Base-by-base conservation (phyloP, 2,113 vertebrate genomes). In the Patagioenas fasciata region DNA sequence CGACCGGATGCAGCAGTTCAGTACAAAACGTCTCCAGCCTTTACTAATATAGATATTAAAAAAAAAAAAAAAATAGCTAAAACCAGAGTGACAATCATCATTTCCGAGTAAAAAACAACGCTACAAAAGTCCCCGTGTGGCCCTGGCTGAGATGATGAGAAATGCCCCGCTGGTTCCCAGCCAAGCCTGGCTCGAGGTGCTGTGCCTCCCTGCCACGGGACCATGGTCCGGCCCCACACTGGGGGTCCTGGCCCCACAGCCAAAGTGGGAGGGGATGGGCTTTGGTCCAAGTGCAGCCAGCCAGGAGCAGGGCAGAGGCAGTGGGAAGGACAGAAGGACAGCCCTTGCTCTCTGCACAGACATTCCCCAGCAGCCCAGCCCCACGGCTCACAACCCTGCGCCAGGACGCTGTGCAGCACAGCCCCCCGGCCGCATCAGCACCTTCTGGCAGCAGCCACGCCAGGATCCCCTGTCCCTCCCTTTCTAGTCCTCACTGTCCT, bases 1-100 rank as follows among this genome's bases (percentile, higher is more conserved):
- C 29, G 56, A 95, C 67, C 75, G 61, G 93, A 93, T 79, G 61
- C 95, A 91, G 34, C 69, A 58, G 48, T 31, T 93, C 69, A 80
- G 95, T 97, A 97, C 95, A 97, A 97, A 97, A 97, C 8, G 44
- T 93, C 85, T 95, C 80, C 95, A 95, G 77, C 61, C 28, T 97
- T 96, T 97, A 97, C 96, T 97, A 96, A 96, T 94, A 95, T 85
- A 97, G 91, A 95, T 94, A 96, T 73, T 2, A 57, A 77, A 91
- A 91, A 95, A 70, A 36, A 18, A 36, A 42, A 36, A 56, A 44
- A 80, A 93, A 23, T n/a, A n/a, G n/a, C 44, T 47, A 47, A 47
- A 47, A 47, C 44, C 44, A 67, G 66, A 56, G 57, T 74, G 90
- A 93, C 80, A 83, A 91, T 86, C 28, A 70, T 47, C 8, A 18